phyloP scores from a whole-genome alignment of 2,888 invertebrate genomes.

The Ophion ventricosus region DNA sequence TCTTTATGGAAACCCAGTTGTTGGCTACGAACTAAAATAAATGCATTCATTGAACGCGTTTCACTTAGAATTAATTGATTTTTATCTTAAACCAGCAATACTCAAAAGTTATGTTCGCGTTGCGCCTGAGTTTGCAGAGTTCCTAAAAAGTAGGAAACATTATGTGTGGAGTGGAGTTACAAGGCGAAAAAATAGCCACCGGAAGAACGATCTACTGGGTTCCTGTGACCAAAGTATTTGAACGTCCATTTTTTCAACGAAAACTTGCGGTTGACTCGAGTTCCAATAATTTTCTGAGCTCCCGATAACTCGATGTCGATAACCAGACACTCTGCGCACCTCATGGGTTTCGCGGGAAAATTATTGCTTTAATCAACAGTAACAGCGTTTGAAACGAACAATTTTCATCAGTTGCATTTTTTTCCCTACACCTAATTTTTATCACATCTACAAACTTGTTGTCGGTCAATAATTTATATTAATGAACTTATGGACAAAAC shows the following conservation, averaged over 20 bases:
- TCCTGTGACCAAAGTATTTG: constrained; percentile 1
- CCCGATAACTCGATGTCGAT: constrained; percentile 76
- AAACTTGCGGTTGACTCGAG: constrained; percentile 18
- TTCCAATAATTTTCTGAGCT: constrained; percentile 56
- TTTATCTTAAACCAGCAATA: not conserved
- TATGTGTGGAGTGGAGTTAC: not conserved
- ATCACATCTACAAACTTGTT: not conserved
- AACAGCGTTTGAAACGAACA: not conserved
- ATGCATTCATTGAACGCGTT: not conserved
- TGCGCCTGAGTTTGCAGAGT: not conserved
- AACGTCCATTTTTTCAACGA: not conserved
- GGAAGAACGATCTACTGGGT: not conserved
- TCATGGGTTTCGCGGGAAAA: constrained; percentile 62
- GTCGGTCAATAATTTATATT: not conserved
- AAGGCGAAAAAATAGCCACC: not conserved
- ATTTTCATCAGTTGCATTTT: not conserved
- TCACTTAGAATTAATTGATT: not conserved
- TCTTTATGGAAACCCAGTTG: not conserved
- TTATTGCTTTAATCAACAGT: not conserved
- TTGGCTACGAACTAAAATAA: not conserved
- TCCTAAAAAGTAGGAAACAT: not conserved
- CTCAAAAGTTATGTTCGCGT: not conserved
- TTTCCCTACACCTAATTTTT: not conserved
- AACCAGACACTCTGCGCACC: constrained; percentile 79
- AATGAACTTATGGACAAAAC: not conserved